These are phyloP conservation scores for Pelobates fuscus DNA, from an alignment of 2,113 vertebrate species.

Conservation along the genomic window DNA sequence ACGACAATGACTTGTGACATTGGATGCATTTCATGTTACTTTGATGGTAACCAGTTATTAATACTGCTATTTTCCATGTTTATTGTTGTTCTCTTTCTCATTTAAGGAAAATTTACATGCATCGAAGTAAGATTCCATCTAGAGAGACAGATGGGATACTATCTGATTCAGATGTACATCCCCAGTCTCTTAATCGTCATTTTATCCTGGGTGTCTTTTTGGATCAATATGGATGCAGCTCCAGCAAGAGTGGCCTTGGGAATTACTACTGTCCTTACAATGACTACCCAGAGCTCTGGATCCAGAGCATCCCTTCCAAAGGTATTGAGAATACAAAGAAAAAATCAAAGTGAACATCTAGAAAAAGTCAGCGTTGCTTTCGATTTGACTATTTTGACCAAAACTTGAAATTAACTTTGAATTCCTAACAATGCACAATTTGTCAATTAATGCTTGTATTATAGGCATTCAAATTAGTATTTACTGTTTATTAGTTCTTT, in stretches of 20 bases:
- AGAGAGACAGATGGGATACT: constrained; percentile 98
- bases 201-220: constrained; percentile 95
- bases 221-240: constrained; percentile 94
- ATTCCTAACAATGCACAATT: too few species aligned
- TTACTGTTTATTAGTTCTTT: too few species aligned
- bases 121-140: constrained; percentile 97
- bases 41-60: too few species aligned
- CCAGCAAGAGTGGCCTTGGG: constrained; percentile 93
- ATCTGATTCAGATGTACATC: constrained; percentile 97
- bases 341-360: too few species aligned
- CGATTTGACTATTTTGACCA: too few species aligned
- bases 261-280: constrained; percentile 95
- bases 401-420: too few species aligned
- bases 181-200: constrained; percentile 88
- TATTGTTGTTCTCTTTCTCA: constrained; percentile 24
- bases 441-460: too few species aligned
- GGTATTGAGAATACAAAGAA: constrained; percentile 68
- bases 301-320: constrained; percentile 94
- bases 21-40: too few species aligned
- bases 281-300: constrained; percentile 97
- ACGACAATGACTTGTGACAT: neutral
- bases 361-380: too few species aligned
- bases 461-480: too few species aligned
- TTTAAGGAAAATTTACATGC: constrained; percentile 91
- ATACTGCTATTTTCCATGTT: neutral